A percentile compares a stretch with the other conserved stretches of the same genome.
These are phyloP conservation scores for Cistogaster globosa DNA, from an alignment of 2,888 invertebrate species.

Conservation along the genomic window DNA sequence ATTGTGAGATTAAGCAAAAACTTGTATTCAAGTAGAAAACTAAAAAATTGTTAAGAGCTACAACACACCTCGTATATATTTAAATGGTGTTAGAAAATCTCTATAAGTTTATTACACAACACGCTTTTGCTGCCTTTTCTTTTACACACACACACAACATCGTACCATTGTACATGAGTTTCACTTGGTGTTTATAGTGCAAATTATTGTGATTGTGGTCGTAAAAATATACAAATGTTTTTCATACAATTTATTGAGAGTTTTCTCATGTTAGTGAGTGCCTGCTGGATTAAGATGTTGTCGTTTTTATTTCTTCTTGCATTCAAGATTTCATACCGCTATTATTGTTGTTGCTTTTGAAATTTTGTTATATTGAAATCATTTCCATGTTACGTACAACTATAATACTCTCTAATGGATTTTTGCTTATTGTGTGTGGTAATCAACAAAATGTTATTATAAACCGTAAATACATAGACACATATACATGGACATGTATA, in stretches of 20 bases:
- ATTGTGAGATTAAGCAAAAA: no score
- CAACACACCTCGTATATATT: background rate
- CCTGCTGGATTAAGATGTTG: slow-evolving; percentile 30
- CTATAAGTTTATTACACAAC: slow-evolving; percentile 1
- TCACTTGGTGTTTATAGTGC: background rate
- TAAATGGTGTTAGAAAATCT: slow-evolving; percentile 50
- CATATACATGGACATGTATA: background rate
- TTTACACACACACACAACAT: no score
- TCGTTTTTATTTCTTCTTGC: slow-evolving; percentile 3
- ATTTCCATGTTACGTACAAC: slow-evolving; percentile 68
- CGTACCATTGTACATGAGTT: background rate
- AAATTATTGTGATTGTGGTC: background rate
- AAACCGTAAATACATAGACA: slow-evolving; percentile 38
- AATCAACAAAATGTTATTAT: slow-evolving; percentile 64
- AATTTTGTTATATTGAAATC: slow-evolving; percentile 62
- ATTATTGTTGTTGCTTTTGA: slow-evolving; percentile 17
- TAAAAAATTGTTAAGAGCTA: background rate
- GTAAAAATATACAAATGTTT: background rate
- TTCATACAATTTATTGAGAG: slow-evolving; percentile 51
- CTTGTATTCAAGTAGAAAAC: no score
- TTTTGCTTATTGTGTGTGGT: slow-evolving; percentile 70
- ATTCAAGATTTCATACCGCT: slow-evolving; percentile 25
- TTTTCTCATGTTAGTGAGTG: slow-evolving; percentile 49
- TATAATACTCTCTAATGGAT: slow-evolving; percentile 69
- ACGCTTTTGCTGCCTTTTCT: background rate